These are phyloP conservation scores for Adelphocoris suturalis DNA, from an alignment of 2,888 invertebrate genomes.

Conservation along the genomic window DNA sequence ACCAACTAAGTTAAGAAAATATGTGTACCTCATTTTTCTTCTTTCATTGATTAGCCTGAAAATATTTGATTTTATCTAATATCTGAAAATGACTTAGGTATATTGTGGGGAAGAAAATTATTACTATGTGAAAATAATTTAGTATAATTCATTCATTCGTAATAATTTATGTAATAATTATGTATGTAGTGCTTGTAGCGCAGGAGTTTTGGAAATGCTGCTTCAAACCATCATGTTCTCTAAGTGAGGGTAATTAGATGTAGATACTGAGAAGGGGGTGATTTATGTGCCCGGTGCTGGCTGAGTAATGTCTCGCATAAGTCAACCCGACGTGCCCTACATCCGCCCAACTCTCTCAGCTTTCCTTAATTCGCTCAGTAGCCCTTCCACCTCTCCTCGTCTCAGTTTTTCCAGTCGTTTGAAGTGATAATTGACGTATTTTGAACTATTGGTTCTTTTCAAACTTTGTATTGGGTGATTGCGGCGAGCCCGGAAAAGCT, in stretches of 20 bases:
- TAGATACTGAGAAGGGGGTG: conserved; percentile 58
- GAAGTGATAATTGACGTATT: too few relatives aligned
- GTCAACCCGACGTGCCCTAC: conserved; percentile 66
- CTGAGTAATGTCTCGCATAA: conserved; percentile 66
- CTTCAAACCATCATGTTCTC: conserved; percentile 25
- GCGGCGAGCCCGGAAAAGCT: too few relatives aligned
- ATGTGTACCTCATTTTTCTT: too few relatives aligned
- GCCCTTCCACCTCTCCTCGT: neutral
- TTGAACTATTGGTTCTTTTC: too few relatives aligned
- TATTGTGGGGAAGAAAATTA: too few relatives aligned
- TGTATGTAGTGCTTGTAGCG: neutral
- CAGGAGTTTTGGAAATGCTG: neutral
- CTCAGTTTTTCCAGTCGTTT: neutral
- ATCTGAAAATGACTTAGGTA: too few relatives aligned
- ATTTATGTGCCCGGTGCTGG: conserved; percentile 56
- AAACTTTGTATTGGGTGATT: too few relatives aligned
- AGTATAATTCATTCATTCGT: neutral
- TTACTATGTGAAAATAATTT: too few relatives aligned
- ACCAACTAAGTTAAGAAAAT: too few relatives aligned
- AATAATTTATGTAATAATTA: neutral
- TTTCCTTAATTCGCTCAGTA: conserved; percentile 32
- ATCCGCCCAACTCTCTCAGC: conserved; percentile 35
- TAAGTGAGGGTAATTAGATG: conserved; percentile 66
- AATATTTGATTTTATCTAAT: too few relatives aligned
- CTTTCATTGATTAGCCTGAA: too few relatives aligned